Evolutionary conservation across 2,797 vertebrate genomes (phyloP).

Genomic region (Limosa lapponica): DNA sequence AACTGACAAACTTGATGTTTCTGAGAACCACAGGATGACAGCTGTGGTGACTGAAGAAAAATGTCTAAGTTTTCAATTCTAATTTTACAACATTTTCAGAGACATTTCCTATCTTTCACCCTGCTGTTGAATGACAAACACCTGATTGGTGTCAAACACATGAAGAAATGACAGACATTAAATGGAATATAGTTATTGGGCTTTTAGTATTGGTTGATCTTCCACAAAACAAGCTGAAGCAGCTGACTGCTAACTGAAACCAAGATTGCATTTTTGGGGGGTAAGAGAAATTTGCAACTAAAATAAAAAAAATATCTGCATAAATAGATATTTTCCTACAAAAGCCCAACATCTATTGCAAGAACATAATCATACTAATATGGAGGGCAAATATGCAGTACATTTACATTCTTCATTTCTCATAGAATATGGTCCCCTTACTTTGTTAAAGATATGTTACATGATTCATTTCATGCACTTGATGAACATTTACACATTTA

Average conservation of each 20-base stretch:
- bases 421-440: neutral
- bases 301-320: neutral
- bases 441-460: neutral
- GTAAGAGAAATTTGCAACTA: neutral
- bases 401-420: neutral
- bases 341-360: neutral
- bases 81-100: conserved; percentile 50
- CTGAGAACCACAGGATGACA: neutral
- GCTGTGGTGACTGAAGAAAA: neutral
- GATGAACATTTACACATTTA: neutral
- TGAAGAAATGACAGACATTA: neutral
- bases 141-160: neutral
- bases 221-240: neutral
- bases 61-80: neutral
- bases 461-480: neutral
- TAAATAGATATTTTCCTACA: neutral
- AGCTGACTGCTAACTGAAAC: neutral
- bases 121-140: neutral
- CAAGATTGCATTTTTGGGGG: neutral
- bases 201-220: neutral
- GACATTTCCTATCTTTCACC: neutral
- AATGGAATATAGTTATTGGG: neutral
- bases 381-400: neutral
- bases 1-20: neutral
- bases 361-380: neutral